Evolutionary conservation across 37 sponge, comb jelly and placozoan genomes (phyloP).

Genomic region (Mnemiopsis leidyi): DNA sequence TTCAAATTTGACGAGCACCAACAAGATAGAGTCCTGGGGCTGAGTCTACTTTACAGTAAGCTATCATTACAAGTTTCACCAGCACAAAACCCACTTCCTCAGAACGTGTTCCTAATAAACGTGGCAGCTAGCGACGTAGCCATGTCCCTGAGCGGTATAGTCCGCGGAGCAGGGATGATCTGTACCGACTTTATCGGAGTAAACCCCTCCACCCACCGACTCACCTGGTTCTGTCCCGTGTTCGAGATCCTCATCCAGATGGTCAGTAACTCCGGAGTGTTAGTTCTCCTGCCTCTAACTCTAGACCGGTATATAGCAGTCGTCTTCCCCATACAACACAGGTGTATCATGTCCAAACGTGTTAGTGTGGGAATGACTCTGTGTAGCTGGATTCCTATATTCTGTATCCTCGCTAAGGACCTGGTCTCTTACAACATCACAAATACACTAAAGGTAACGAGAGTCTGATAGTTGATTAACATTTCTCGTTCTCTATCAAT

Average conservation of each 20-base stretch:
- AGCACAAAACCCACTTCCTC: background rate
- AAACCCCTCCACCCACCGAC: background rate
- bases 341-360: background rate
- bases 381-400: background rate
- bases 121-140: background rate
- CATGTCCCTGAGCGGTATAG: background rate
- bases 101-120: slow-evolving; percentile 42
- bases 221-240: background rate
- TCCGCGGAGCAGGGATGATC: background rate
- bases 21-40: no score
- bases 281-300: slow-evolving; percentile 1
- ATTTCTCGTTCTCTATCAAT: no score
- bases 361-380: background rate
- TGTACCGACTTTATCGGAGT: background rate
- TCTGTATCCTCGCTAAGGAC: background rate
- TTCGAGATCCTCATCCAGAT: background rate
- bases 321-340: background rate
- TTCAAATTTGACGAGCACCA: no score
- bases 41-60: no score
- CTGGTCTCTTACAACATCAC: background rate
- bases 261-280: background rate
- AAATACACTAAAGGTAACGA: background rate
- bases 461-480: no score
- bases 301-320: slow-evolving; percentile 4
- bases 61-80: no score